Evolutionary conservation across 2,888 invertebrate species (phyloP).

Genomic region (Tenthredo mesomela): DNA sequence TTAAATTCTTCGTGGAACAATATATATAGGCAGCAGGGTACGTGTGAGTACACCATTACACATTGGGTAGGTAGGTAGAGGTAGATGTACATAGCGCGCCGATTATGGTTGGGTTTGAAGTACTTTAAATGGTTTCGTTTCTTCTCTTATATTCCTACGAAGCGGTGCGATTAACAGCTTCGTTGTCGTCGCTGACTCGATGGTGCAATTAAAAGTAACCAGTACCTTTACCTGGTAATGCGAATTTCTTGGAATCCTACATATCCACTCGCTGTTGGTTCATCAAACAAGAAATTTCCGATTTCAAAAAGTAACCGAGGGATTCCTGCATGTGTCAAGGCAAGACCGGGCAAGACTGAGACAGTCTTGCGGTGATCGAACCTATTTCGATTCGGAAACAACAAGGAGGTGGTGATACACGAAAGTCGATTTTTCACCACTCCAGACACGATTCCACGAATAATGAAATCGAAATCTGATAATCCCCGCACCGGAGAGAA

Average conservation of each 20-base stretch:
- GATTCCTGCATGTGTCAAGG: background rate
- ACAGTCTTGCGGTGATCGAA: background rate
- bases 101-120: constrained; percentile 38
- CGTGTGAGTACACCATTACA: background rate
- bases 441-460: background rate
- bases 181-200: background rate
- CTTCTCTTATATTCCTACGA: constrained; percentile 35
- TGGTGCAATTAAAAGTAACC: constrained; percentile 47
- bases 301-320: constrained; percentile 2
- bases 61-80: background rate
- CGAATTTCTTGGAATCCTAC: constrained; percentile 26
- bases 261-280: background rate
- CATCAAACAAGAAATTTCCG: background rate
- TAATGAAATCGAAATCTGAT: background rate
- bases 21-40: background rate
- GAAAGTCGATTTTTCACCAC: background rate
- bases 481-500: background rate
- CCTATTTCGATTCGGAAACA: background rate
- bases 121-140: constrained; percentile 35
- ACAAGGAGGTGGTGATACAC: background rate
- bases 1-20: constrained; percentile 37
- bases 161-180: constrained; percentile 39
- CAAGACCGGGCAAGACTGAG: background rate
- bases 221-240: constrained; percentile 31
- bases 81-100: background rate